Base-by-base conservation (phyloP, 2,113 vertebrate genomes). In the Agapornis roseicollis region DNA sequence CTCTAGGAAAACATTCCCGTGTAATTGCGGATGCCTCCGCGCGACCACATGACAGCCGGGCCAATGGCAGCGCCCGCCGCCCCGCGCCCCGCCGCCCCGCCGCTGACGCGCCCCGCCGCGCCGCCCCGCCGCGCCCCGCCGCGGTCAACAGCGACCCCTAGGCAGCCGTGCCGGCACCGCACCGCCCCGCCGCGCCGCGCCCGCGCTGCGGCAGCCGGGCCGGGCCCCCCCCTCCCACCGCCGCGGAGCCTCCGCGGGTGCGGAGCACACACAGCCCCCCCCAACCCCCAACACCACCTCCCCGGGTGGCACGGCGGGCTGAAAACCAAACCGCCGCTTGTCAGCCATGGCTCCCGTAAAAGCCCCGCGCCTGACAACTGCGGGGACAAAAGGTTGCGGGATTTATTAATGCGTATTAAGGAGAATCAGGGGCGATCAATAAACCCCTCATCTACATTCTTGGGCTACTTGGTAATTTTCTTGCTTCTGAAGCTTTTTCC, bases 11-110 rank as follows among this genome's bases (percentile, higher is more conserved):
- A 99, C 99, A 99, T 99, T 99, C 99, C 98, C 98, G 98, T 98
- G 98, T 98, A 99, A 99, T 99, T 98, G 99, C 98, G 98, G 98
- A 99, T 99, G 99, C 98, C 99, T 99, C 99, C 98, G 98, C 98
- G 98, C 98, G 96, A 98, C 98, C 99, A 99, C 99, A 99, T 99
- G 99, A 99, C 99, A 98, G 98, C 97, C 98, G 98, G 99, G 98
- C 99, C 99, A 99, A 99, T 99, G 99, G 99, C 98, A 99, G 99
- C 99, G 98, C 99, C 99, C 99, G 99, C 98, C 99, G 94, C 98
- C 98, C 98, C 98, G 98, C 98, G 98, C 96, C 96, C 94, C 94
- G 94, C 97, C 98, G 98, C 98, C 98, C 98, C 98, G 93, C 98
- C 98, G 42, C 42, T 44, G 42, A 44, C 42, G 42, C 42, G 42